A percentile compares a stretch with the other conserved stretches of the same genome.
Conservation (phyloP, 2,888 invertebrate genomes). For the Troglohyphantes excavatus region DNA sequence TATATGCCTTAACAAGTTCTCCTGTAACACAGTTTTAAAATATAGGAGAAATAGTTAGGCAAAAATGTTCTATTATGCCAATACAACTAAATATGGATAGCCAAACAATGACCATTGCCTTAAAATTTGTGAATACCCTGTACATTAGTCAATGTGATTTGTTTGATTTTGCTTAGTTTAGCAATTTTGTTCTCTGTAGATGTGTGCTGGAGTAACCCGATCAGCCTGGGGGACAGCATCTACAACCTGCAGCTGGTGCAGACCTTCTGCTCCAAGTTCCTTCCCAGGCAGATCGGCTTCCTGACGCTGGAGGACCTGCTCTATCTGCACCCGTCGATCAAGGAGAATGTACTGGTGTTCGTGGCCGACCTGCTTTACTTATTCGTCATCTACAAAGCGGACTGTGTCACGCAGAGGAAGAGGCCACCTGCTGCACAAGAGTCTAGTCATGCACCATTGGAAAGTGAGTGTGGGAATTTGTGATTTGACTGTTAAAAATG, state of each 20-base stretch:
- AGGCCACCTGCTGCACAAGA: slow-evolving; percentile 82
- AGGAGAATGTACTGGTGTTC: slow-evolving; percentile 93
- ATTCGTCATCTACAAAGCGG: slow-evolving; percentile 95
- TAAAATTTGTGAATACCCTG: too few relatives aligned
- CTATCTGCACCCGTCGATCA: slow-evolving; percentile 96
- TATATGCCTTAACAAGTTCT: too few relatives aligned
- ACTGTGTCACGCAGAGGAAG: slow-evolving; percentile 89
- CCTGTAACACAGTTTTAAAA: too few relatives aligned
- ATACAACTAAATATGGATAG: too few relatives aligned
- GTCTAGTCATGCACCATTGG: slow-evolving; percentile 66
- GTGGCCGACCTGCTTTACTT: slow-evolving; percentile 96
- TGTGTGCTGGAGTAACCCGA: slow-evolving; percentile 84
- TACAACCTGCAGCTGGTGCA: slow-evolving; percentile 94
- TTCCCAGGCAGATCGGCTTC: slow-evolving; percentile 94
- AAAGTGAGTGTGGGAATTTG: slow-evolving; percentile 71
- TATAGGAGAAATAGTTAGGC: too few relatives aligned
- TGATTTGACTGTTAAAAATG: too few relatives aligned
- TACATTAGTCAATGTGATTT: too few relatives aligned
- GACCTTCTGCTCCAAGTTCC: slow-evolving; percentile 91
- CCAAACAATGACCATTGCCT: too few relatives aligned
- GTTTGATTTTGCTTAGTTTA: too few relatives aligned
- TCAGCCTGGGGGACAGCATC: slow-evolving; percentile 93
- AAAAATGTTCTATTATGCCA: too few relatives aligned
- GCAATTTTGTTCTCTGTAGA: slow-evolving; percentile 38
- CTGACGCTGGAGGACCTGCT: slow-evolving; percentile 96